Conservation (phyloP, 2,113 vertebrate genomes). For the Archilochus colubris region DNA sequence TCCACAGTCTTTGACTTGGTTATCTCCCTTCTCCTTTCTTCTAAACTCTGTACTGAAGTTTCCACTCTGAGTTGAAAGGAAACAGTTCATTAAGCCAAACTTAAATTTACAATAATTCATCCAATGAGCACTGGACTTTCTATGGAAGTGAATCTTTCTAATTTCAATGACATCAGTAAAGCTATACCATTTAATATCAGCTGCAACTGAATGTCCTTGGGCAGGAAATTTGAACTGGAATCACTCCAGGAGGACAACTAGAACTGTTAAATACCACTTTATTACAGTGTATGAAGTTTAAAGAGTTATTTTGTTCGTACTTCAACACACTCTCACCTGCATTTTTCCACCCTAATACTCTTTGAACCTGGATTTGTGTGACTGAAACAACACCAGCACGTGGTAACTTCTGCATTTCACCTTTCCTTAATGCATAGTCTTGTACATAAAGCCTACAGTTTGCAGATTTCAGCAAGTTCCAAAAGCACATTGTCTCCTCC, state of each 20-base stretch:
- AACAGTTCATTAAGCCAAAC: neutral
- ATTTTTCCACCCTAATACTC: neutral
- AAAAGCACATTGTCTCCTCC: neutral
- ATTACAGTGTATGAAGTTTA: neutral
- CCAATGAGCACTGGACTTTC: neutral
- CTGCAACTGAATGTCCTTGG: neutral
- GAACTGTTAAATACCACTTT: neutral
- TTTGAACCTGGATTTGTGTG: neutral
- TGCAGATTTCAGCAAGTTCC: neutral
- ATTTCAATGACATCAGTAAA: neutral
- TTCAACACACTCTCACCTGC: neutral
- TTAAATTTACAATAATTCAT: neutral
- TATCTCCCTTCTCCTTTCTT: neutral
- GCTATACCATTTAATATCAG: neutral
- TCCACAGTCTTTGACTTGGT: neutral
- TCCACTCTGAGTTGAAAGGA: neutral
- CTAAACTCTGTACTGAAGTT: neutral
- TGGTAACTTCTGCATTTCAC: neutral
- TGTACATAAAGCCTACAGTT: neutral
- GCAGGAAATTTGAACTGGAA: neutral
- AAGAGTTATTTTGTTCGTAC: neutral
- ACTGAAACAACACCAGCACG: neutral
- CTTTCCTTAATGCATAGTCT: neutral
- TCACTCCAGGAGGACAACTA: neutral
- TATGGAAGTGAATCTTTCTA: neutral